These are phyloP conservation scores for Ailurus styani DNA, from an alignment of 2,113 vertebrate genomes.

Conservation along the genomic window DNA sequence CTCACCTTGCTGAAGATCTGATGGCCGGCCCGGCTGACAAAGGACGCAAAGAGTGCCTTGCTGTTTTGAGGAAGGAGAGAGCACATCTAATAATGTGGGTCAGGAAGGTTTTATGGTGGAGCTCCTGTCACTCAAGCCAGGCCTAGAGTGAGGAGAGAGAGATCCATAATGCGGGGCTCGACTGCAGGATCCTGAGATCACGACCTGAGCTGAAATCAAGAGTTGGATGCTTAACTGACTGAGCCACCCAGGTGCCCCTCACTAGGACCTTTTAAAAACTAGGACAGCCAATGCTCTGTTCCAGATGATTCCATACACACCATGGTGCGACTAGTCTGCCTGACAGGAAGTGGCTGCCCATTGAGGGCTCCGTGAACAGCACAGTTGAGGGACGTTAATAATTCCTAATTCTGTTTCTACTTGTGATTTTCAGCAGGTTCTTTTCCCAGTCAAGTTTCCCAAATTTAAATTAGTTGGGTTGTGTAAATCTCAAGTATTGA, in stretches of 20 bases:
- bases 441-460: not conserved
- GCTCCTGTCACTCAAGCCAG: not conserved
- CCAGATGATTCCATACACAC: not conserved
- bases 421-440: not conserved
- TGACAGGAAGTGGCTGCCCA: not conserved
- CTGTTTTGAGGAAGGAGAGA: not conserved
- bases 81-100: not conserved
- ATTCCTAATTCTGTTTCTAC: not conserved
- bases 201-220: not conserved
- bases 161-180: not conserved
- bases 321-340: not conserved
- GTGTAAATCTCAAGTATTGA: not conserved
- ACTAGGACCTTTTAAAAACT: not conserved
- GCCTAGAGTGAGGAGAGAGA: not conserved
- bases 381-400: not conserved
- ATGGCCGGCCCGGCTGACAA: not conserved
- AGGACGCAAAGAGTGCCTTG: not conserved
- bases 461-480: not conserved
- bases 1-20: not conserved
- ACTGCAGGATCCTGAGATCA: not conserved
- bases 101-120: not conserved
- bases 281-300: not conserved
- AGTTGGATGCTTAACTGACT: not conserved
- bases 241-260: not conserved
- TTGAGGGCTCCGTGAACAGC: not conserved